Base-by-base conservation (phyloP, 2,113 vertebrate species). In the Cervus canadensis region DNA sequence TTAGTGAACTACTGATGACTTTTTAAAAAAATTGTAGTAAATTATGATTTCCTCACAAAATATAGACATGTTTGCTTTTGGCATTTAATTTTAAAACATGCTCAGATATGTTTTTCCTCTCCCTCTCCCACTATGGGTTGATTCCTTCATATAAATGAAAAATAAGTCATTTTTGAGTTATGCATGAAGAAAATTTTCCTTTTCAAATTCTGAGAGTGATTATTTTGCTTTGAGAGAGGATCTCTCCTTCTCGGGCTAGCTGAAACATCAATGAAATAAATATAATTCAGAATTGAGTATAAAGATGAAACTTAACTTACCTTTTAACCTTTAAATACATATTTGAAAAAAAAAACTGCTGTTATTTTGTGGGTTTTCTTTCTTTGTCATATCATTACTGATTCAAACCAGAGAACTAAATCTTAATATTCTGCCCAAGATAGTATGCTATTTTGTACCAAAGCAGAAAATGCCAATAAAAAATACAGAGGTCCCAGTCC, bases 201-300 rank as follows among this genome's bases (percentile, higher is more conserved):
- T 89, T 87, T 85, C 52, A 94, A 54, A 3, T 59, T 89, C 57
- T n/a, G 33, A 85, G 40, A 96, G 43, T 79, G 40, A 85, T 76
- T 30, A 87, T 87, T 96, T 94, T 85, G 28, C 57, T 87, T 98
- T 87, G 59, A 64, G 36, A 97, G 45, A 94, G 45, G 40, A 19
- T 87, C 25, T 67, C 30, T 93, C 54, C 43, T 92, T 87, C 64
- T 86, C 14, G 30, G 95, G 21, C 14, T 57, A 87, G 40, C 95
- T 54, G 79, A 89, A 93, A 71, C 52, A 92, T 67, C 90, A 84
- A 84, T 52, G 23, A 96, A 95, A 88, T 91, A 96, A 97, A 33
- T 85, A 88, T 43, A 90, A 96, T 62, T 91, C 92, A 86, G 64
- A 89, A 82, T 45, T 92, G 33, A 90, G 54, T 43, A 43, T 92